Evolutionary conservation across 1,140 invertebrate species (phyloP).

Genomic region (Drosophila guanche): DNA sequence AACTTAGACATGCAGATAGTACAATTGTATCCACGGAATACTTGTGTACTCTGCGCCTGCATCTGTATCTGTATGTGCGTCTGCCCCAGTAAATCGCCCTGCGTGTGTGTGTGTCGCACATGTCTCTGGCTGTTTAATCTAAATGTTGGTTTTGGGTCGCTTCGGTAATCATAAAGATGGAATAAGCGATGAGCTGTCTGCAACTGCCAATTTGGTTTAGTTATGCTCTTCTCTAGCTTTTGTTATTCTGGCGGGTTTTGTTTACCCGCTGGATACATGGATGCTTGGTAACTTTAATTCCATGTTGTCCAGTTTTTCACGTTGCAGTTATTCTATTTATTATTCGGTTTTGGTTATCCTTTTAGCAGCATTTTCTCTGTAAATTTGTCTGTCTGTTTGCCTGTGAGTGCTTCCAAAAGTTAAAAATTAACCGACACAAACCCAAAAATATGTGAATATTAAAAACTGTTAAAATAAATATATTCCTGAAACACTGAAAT

Average conservation of each 20-base stretch:
- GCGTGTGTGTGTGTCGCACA: conserved; percentile 34
- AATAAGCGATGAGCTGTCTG: conserved; percentile 75
- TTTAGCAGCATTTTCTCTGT: too few species aligned
- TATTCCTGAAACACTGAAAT: too few species aligned
- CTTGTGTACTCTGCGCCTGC: conserved; percentile 11
- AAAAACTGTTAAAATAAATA: too few species aligned
- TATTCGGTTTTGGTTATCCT: not conserved
- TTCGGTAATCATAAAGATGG: conserved; percentile 76
- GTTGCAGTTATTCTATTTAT: not conserved
- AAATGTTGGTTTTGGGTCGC: conserved; percentile 70
- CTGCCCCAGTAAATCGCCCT: conserved; percentile 4
- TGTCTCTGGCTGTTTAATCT: conserved; percentile 72
- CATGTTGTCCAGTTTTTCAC: too few species aligned
- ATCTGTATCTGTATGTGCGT: not conserved
- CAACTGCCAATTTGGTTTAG: conserved; percentile 56
- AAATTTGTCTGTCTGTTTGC: too few species aligned
- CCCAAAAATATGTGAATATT: too few species aligned
- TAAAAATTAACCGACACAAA: too few species aligned
- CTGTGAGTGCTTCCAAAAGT: too few species aligned
- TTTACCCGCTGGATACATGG: conserved; percentile 4
- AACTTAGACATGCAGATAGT: conserved; percentile 66
- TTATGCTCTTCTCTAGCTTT: conserved; percentile 18
- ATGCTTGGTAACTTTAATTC: conserved; percentile 5
- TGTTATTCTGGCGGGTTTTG: conserved; percentile 19
- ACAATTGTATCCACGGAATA: conserved; percentile 60